Evolutionary conservation across 2,797 vertebrate genomes (phyloP), one percentile per base, ranked within the genome.

Genomic region (Scyliorhinus canicula): DNA sequence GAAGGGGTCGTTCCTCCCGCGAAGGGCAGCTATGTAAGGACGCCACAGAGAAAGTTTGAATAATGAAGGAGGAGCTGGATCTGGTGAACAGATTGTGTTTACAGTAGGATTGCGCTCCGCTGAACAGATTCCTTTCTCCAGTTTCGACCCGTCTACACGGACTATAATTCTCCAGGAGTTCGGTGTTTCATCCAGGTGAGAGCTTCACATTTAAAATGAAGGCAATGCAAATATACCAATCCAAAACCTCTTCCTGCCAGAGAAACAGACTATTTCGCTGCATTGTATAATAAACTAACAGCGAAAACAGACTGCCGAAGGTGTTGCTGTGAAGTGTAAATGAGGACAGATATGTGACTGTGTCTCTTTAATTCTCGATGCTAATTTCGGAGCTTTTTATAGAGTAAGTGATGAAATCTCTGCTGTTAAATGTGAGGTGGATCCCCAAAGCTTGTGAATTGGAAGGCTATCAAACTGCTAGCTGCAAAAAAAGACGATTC

Each of bases 161-260:
- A 28, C 65, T 65, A 40, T 21, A n/a, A 44, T 65, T 1, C 57
- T 26, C 57, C 21, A 82, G 44, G 19, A 47, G 60, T 57, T 44
- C 88, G 21, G 40, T 40, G 31, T 21, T 90, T 60, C 31, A 60
- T 65, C 63, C 88, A 91, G 88, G 88, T 91, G 88, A 90, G 86
- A 65, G 60, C 26, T 91, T 26, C 60, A 40, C 88, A 44, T 65
- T 91, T 63, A 63, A 63, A 65, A 65, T 44, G n/a, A 91, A 26
- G 57, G 24, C 60, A 26, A 19, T 65, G 1, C n/a, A 0, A 16
- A 21, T 21, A 65, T 65, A 65, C 3, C 57, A 63, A 91, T 63
- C 21, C 88, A 63, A 63, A 19, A 0, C 40, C 57, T 40, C 35
- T 24, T 7, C 31, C 40, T 86, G 85, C 19, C 57, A 65, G n/a